phyloP scores from a whole-genome alignment of 2,797 vertebrate genomes.

The Linurgus olivaceus region DNA sequence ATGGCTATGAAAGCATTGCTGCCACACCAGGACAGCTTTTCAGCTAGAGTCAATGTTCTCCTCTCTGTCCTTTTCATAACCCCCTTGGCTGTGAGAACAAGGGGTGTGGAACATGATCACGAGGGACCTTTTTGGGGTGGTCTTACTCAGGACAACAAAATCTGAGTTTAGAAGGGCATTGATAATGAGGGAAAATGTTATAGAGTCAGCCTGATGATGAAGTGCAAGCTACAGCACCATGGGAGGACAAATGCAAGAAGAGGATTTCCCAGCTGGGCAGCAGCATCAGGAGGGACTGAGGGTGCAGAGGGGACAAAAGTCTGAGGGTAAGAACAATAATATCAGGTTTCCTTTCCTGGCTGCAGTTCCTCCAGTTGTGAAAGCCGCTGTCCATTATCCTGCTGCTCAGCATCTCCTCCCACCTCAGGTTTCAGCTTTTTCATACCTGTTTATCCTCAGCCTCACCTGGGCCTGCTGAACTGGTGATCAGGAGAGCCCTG shows the following conservation, averaged over 20 bases:
- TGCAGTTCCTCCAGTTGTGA: background rate
- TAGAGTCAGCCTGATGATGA: background rate
- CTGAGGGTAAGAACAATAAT: background rate
- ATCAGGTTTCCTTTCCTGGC: background rate
- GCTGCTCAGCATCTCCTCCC: background rate
- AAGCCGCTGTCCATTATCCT: background rate
- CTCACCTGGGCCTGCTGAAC: background rate
- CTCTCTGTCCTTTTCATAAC: background rate
- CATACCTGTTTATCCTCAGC: background rate
- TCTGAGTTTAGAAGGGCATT: background rate
- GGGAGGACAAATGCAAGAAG: background rate
- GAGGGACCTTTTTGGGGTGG: background rate
- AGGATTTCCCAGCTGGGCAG: background rate
- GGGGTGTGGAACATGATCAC: background rate
- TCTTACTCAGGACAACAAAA: background rate
- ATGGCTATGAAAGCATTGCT: background rate
- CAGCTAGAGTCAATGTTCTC: background rate
- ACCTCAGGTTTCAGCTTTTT: background rate
- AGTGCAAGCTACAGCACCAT: background rate
- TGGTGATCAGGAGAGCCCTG: background rate
- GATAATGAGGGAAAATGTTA: background rate
- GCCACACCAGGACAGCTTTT: background rate
- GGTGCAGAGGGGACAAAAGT: background rate
- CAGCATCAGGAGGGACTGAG: background rate
- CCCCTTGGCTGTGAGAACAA: background rate